phyloP scores from a whole-genome alignment of 2,113 vertebrate genomes.

The Hystrix cristata region DNA sequence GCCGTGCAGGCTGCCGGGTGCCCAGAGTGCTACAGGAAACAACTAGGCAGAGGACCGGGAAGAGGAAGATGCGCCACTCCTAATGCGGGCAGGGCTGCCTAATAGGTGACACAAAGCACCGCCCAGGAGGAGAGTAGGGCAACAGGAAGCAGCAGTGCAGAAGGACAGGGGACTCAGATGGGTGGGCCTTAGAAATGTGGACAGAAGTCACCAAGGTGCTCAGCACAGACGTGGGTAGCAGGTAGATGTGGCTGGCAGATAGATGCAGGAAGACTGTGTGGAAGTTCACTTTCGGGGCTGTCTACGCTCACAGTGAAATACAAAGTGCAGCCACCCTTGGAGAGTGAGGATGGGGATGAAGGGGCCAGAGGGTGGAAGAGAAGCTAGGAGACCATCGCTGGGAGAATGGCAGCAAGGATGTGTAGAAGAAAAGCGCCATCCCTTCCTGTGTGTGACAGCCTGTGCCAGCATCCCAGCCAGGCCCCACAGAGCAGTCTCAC shows the following conservation, averaged over 20 bases:
- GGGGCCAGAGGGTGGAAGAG: neutral
- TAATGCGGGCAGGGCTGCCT: neutral
- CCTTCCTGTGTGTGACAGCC: neutral
- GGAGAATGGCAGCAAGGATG: fast-evolving
- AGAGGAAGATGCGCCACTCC: neutral
- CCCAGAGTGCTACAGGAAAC: neutral
- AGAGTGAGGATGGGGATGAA: neutral
- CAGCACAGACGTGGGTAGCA: neutral
- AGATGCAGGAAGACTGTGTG: fast-evolving
- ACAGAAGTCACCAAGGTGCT: too few relatives aligned
- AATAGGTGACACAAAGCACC: neutral
- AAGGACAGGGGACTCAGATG: neutral
- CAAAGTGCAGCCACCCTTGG: neutral
- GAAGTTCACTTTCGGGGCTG: too few relatives aligned
- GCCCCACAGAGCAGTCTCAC: neutral
- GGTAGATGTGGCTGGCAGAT: neutral
- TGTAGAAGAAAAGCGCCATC: neutral
- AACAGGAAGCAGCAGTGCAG: neutral
- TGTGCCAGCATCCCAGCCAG: neutral
- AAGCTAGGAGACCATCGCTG: neutral
- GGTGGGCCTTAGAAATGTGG: neutral
- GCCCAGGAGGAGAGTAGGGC: neutral
- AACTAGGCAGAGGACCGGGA: neutral
- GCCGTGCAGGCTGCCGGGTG: neutral
- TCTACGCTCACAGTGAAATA: neutral